phyloP scores from a whole-genome alignment of 2,113 vertebrate genomes.

The Lasiurus cinereus region DNA sequence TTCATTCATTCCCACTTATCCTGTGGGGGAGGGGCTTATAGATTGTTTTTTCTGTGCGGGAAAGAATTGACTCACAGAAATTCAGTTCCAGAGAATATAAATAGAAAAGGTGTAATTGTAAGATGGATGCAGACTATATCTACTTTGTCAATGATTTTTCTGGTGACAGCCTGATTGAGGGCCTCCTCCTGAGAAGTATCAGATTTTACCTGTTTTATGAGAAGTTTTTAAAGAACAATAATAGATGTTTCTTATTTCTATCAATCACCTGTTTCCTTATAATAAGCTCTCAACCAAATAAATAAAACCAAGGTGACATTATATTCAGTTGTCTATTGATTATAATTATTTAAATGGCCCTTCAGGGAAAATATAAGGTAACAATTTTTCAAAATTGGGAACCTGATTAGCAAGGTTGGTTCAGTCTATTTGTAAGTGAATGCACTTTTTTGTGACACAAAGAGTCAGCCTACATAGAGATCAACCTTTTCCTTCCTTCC shows the following conservation, averaged over 20 bases:
- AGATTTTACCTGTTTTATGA: slow-evolving; percentile 1
- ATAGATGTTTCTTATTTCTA: not conserved
- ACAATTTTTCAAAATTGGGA: slow-evolving; percentile 3
- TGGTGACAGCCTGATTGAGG: not conserved
- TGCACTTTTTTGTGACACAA: not conserved
- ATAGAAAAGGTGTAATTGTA: not conserved
- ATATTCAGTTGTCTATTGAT: not conserved
- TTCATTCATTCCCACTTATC: not conserved
- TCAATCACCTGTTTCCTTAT: not conserved
- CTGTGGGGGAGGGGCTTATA: not conserved
- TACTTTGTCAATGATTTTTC: not conserved
- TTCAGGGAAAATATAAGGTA: not conserved
- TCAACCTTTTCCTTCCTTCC: not conserved
- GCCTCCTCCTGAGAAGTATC: not conserved
- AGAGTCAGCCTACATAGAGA: not conserved
- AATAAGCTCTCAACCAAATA: not conserved
- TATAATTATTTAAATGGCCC: not conserved
- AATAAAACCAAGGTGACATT: not conserved
- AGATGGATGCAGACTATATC: not conserved
- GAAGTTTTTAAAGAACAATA: not conserved
- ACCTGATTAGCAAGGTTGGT: not conserved
- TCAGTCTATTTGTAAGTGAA: not conserved
- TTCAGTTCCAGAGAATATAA: not conserved
- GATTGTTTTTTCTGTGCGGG: not conserved
- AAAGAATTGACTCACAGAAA: not conserved